Percentiles rank a stretch among this genome's conserved stretches.
These are phyloP conservation scores for Microctonus aethiopoides DNA, from an alignment of 2,888 invertebrate species.

Conservation along the genomic window DNA sequence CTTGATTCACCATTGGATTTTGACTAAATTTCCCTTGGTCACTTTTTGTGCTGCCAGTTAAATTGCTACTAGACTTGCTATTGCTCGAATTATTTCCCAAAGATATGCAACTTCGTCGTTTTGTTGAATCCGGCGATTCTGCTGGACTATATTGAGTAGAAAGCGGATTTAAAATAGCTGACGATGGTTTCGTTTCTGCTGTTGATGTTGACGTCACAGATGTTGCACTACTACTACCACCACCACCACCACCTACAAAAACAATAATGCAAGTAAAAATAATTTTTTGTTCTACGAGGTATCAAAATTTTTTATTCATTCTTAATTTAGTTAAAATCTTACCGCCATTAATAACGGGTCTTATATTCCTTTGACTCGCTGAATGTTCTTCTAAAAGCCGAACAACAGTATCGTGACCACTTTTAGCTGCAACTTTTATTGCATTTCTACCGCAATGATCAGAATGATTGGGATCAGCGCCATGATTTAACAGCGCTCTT, in stretches of 20 bases:
- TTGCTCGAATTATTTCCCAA: constrained; percentile 79
- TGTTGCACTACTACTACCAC: constrained; percentile 66
- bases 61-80: constrained; percentile 82
- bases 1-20: constrained; percentile 63
- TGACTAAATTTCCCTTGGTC: constrained; percentile 67
- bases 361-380: constrained; percentile 61
- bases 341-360: constrained; percentile 62
- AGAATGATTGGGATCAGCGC: constrained; percentile 86
- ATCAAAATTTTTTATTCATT: neutral
- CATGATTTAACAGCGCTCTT: constrained; percentile 81
- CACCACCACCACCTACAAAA: constrained; percentile 39
- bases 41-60: constrained; percentile 78
- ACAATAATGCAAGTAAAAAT: neutral
- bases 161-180: constrained; percentile 70
- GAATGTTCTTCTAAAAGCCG: constrained; percentile 77
- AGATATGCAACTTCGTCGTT: constrained; percentile 71
- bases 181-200: constrained; percentile 74
- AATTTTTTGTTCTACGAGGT: neutral
- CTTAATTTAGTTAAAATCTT: neutral
- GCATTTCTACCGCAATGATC: constrained; percentile 90
- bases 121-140: constrained; percentile 67
- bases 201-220: constrained; percentile 70
- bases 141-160: constrained; percentile 68
- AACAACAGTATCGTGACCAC: constrained; percentile 88
- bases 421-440: constrained; percentile 89